Evolutionary conservation across 2,797 vertebrate species (phyloP).

Genomic region (Ptychobarbus kaznakovi): DNA sequence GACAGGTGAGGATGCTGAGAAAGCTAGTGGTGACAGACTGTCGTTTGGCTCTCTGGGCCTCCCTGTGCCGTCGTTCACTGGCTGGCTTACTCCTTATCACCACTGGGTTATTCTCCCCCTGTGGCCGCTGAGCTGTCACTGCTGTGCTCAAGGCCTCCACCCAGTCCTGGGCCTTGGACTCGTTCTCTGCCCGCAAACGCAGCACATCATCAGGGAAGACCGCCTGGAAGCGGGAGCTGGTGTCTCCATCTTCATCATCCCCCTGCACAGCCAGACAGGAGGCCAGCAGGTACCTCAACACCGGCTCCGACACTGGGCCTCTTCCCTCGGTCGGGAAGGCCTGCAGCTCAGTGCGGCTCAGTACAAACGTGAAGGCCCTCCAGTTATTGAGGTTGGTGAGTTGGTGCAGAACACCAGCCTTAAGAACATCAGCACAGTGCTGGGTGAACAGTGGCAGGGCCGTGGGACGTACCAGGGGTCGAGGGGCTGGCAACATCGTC

Average conservation of each 20-base stretch:
- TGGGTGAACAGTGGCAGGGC: slow-evolving; percentile 82
- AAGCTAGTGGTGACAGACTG: slow-evolving; percentile 98
- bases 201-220: slow-evolving; percentile 89
- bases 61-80: slow-evolving; percentile 75
- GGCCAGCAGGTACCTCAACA: slow-evolving; percentile 83
- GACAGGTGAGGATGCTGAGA: slow-evolving; percentile 92
- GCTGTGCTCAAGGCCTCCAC: slow-evolving; percentile 84
- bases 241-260: slow-evolving; percentile 79
- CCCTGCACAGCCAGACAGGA: slow-evolving; percentile 86
- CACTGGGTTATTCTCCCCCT: slow-evolving; percentile 70
- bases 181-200: slow-evolving; percentile 85
- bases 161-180: slow-evolving; percentile 89
- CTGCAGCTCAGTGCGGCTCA: slow-evolving; percentile 85
- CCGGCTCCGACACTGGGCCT: slow-evolving; percentile 87
- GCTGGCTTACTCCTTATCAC: slow-evolving; percentile 71
- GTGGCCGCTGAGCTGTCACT: slow-evolving; percentile 75
- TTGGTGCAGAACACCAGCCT: slow-evolving; percentile 88
- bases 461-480: slow-evolving; percentile 72
- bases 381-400: slow-evolving; percentile 91
- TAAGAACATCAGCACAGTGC: slow-evolving; percentile 84
- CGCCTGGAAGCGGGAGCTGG: slow-evolving; percentile 84
- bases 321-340: slow-evolving; percentile 88
- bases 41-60: slow-evolving; percentile 85
- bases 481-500: slow-evolving; percentile 34
- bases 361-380: slow-evolving; percentile 91